A percentile compares a stretch with the other conserved stretches of the same genome.
These are phyloP conservation scores for Auanema freiburgensis DNA, from an alignment of 2,888 invertebrate species.

Conservation along the genomic window DNA sequence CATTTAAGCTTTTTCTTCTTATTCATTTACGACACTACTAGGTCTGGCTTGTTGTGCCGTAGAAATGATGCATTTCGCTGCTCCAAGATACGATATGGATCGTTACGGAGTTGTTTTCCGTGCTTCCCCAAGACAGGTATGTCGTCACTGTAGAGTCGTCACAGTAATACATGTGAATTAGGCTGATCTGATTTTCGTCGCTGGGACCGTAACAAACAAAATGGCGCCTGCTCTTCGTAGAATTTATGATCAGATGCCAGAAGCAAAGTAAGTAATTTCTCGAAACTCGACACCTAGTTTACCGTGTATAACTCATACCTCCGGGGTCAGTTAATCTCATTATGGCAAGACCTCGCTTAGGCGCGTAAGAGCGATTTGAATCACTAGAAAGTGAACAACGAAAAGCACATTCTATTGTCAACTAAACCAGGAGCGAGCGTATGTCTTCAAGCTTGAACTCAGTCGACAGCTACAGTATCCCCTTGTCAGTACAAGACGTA, in stretches of 20 bases:
- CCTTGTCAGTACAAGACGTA: no score
- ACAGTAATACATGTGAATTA: conserved; percentile 64
- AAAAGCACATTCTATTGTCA: no score
- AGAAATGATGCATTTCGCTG: conserved; percentile 86
- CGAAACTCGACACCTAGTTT: neutral
- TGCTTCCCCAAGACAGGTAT: conserved; percentile 61
- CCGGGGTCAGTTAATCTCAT: no score
- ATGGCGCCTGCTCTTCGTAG: conserved; percentile 98
- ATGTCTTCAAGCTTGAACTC: no score
- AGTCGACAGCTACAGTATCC: no score
- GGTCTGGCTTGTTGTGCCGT: conserved; percentile 98
- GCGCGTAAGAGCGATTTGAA: no score
- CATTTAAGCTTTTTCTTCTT: neutral
- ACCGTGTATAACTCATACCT: no score
- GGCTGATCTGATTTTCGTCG: conserved; percentile 95
- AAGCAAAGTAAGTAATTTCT: conserved; percentile 35
- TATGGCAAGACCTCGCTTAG: no score
- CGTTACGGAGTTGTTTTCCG: conserved; percentile 95
- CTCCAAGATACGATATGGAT: conserved; percentile 99
- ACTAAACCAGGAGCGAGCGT: no score
- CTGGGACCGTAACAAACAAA: conserved; percentile 97
- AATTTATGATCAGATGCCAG: conserved; percentile 68
- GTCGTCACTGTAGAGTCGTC: neutral
- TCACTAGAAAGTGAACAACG: no score
- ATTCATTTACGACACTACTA: conserved; percentile 1